A percentile compares a stretch with the other conserved stretches of the same genome.
These are phyloP conservation scores for Galeruca laticollis DNA, from an alignment of 2,888 invertebrate species.

Conservation along the genomic window DNA sequence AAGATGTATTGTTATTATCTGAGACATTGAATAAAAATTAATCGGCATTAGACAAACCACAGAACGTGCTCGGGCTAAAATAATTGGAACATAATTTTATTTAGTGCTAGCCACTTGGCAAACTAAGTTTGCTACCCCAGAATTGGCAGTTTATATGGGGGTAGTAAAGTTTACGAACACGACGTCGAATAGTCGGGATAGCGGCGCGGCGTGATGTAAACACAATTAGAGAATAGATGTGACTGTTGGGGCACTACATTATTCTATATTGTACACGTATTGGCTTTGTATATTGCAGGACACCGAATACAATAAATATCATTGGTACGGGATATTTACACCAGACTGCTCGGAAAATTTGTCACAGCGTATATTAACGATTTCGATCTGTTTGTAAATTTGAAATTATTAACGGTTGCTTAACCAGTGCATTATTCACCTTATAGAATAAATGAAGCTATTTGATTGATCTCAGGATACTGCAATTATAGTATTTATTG, in stretches of 20 bases:
- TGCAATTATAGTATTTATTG: no score
- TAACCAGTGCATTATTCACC: constrained; percentile 13
- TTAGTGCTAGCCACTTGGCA: constrained; percentile 54
- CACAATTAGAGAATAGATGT: constrained; percentile 59
- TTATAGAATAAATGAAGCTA: background rate
- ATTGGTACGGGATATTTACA: constrained; percentile 39
- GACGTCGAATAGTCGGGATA: constrained; percentile 52
- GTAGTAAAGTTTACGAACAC: constrained; percentile 55
- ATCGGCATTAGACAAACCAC: constrained; percentile 31
- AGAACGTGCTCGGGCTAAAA: constrained; percentile 36
- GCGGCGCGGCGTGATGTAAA: constrained; percentile 54
- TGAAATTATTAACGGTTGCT: constrained; percentile 36
- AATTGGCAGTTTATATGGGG: constrained; percentile 56
- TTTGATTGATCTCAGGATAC: background rate
- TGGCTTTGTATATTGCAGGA: constrained; percentile 50
- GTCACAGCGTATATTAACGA: constrained; percentile 46
- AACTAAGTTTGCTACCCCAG: constrained; percentile 54
- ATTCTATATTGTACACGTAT: constrained; percentile 56
- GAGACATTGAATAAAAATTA: constrained; percentile 35
- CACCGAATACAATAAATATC: constrained; percentile 47
- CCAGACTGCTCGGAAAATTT: constrained; percentile 46
- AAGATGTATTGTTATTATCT: constrained; percentile 24
- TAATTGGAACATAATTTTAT: constrained; percentile 56
- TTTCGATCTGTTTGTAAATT: constrained; percentile 36
- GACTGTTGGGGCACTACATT: constrained; percentile 56